Percentiles rank a stretch among this genome's conserved stretches.
Conservation (phyloP, 2,888 invertebrate genomes). For the Lasioglossum lativentre region DNA sequence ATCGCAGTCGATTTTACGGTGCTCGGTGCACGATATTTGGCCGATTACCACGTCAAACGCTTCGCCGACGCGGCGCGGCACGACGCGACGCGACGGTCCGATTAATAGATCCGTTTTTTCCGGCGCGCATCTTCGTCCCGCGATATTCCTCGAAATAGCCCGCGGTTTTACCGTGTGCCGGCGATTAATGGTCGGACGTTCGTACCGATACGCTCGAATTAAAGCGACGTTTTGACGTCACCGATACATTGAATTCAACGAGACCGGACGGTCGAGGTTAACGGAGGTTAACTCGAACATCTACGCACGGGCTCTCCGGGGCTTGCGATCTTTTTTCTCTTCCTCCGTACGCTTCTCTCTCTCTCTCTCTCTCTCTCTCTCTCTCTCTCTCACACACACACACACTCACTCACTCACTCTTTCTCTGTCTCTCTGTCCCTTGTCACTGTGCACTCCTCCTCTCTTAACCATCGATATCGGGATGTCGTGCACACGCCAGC, state of each 20-base stretch:
- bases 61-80: neutral
- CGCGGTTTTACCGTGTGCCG: conserved; percentile 18
- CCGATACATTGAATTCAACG: conserved; percentile 80
- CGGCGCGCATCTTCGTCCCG: conserved; percentile 8
- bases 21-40: neutral
- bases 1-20: neutral
- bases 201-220: conserved; percentile 66
- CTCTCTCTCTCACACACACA: too few species aligned
- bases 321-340: conserved; percentile 38
- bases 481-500: conserved; percentile 35
- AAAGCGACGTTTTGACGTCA: conserved; percentile 80
- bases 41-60: neutral
- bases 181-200: conserved; percentile 53
- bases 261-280: conserved; percentile 76
- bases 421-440: neutral
- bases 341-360: conserved; percentile 20
- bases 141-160: conserved; percentile 40
- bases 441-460: neutral
- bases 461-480: conserved; percentile 47
- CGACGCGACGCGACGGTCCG: neutral
- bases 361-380: neutral
- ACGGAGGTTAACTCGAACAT: conserved; percentile 77
- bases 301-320: conserved; percentile 68
- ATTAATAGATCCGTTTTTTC: conserved; percentile 11
- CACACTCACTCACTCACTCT: too few species aligned